A percentile compares a stretch with the other conserved stretches of the same genome.
Evolutionary conservation across 2,888 invertebrate genomes (phyloP).

Genomic region (Mantis religiosa): DNA sequence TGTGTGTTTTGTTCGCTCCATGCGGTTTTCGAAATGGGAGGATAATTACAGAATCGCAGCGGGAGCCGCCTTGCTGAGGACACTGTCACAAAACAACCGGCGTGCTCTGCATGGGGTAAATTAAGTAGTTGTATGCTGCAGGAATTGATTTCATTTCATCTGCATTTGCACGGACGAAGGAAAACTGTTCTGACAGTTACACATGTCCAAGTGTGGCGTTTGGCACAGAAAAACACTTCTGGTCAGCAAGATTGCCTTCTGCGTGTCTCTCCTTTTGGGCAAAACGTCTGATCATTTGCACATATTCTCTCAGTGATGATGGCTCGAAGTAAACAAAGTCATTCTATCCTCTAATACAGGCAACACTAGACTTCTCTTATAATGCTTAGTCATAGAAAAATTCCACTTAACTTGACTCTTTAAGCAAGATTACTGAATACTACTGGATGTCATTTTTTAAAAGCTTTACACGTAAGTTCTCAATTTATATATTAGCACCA

Average conservation of each 20-base stretch:
- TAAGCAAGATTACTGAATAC: no score
- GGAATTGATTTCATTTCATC: background rate
- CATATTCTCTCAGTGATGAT: no score
- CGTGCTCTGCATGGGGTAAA: background rate
- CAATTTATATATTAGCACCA: no score
- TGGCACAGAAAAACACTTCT: background rate
- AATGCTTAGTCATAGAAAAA: no score
- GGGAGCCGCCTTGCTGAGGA: slow-evolving; percentile 9
- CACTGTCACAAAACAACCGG: background rate
- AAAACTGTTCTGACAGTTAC: background rate
- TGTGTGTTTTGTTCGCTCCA: slow-evolving; percentile 24
- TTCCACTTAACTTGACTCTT: no score
- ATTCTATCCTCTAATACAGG: no score
- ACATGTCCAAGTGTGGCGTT: background rate
- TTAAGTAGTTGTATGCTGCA: background rate
- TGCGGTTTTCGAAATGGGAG: slow-evolving; percentile 23
- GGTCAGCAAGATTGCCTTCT: background rate
- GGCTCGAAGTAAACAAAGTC: no score
- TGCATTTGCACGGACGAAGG: background rate
- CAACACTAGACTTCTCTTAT: no score
- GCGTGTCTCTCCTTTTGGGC: no score
- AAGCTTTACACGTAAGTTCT: no score
- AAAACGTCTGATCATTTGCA: no score
- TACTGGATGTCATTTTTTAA: no score
- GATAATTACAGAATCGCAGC: slow-evolving; percentile 22